Evolutionary conservation across 1,140 invertebrate genomes (phyloP).

Genomic region (Archegozetes longisetosus): DNA sequence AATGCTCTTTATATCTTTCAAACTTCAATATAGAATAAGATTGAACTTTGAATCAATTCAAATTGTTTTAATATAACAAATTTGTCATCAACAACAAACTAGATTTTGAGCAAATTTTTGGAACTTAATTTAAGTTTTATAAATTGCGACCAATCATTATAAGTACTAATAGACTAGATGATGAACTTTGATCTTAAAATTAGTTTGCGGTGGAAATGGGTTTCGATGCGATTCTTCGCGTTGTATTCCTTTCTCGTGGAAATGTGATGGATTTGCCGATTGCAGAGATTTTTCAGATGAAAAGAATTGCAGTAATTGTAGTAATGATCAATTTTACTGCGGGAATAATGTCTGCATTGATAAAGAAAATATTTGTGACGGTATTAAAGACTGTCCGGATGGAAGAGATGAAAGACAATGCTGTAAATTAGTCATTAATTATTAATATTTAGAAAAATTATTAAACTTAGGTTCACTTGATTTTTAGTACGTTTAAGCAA

Average conservation of each 20-base stretch:
- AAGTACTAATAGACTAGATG: too few species aligned
- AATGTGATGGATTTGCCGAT: constrained; percentile 28
- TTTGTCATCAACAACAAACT: too few species aligned
- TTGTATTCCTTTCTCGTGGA: constrained; percentile 46
- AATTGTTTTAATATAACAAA: too few species aligned
- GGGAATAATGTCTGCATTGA: constrained; percentile 20
- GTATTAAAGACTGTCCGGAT: constrained; percentile 67
- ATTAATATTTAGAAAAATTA: not conserved
- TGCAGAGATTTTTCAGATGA: constrained; percentile 49
- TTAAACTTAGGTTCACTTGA: not conserved
- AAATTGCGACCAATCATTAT: too few species aligned
- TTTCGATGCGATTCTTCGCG: constrained; percentile 23
- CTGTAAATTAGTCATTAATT: constrained; percentile 23
- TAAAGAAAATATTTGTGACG: constrained; percentile 58
- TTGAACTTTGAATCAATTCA: too few species aligned
- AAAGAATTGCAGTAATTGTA: constrained; percentile 49
- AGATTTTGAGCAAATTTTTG: too few species aligned
- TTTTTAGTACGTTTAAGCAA: constrained; percentile 20
- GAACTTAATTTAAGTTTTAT: too few species aligned
- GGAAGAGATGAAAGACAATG: constrained; percentile 52
- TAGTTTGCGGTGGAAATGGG: constrained; percentile 30
- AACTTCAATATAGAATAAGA: too few species aligned
- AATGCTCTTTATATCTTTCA: too few species aligned
- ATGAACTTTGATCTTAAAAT: too few species aligned
- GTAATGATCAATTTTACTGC: constrained; percentile 20